phyloP scores from a whole-genome alignment of 2,113 vertebrate species.

The Mungos mungo region DNA sequence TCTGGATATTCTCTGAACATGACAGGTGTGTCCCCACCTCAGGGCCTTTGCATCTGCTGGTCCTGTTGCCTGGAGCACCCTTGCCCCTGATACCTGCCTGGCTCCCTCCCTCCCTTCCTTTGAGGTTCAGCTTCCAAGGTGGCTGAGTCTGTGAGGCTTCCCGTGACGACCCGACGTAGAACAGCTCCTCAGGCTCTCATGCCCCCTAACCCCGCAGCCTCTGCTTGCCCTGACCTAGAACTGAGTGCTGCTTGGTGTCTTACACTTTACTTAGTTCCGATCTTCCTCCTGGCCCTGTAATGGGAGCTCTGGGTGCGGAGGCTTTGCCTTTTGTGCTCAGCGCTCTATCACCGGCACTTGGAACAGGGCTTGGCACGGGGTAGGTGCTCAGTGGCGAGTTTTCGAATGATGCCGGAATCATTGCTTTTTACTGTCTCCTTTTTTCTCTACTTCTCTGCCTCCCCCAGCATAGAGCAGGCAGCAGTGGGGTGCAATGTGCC shows the following conservation, averaged over 20 bases:
- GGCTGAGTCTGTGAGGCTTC: background rate
- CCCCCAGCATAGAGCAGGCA: background rate
- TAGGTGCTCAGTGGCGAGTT: background rate
- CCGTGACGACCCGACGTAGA: background rate
- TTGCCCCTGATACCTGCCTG: background rate
- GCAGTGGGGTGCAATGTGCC: background rate
- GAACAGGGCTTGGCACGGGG: background rate
- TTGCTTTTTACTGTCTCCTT: background rate
- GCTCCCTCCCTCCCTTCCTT: background rate
- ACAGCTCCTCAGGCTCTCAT: background rate
- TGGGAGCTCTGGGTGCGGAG: fast-evolving
- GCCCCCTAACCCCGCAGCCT: background rate
- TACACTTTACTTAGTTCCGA: background rate
- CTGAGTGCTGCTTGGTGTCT: background rate
- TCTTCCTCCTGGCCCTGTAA: background rate
- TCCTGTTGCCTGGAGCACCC: background rate
- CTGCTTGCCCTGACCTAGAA: background rate
- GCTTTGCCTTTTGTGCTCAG: background rate
- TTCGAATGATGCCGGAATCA: background rate
- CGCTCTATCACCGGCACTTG: background rate
- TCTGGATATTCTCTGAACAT: background rate
- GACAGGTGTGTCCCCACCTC: background rate
- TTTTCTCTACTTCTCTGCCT: background rate
- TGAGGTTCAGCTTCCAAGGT: background rate
- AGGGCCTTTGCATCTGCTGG: background rate